Conservation (phyloP, 2,888 invertebrate species). For the Zelleria hepariella region DNA sequence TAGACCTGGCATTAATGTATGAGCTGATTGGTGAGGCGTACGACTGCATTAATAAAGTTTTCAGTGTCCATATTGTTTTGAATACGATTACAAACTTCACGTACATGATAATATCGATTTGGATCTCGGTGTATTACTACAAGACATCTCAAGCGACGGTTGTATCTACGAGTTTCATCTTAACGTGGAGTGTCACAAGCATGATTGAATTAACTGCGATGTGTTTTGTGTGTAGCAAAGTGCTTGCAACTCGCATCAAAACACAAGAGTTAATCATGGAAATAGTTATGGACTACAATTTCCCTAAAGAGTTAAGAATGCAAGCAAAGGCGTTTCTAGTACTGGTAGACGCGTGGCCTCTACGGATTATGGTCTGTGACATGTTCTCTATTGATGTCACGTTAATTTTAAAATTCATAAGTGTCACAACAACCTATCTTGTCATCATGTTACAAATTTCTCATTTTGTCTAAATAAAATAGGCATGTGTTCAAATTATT, state of each 20-base stretch:
- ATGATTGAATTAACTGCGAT: not conserved
- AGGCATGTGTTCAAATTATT: no score
- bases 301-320: not conserved
- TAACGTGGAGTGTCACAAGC: not conserved
- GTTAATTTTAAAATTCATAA: slow-evolving; percentile 8
- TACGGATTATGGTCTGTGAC: slow-evolving; percentile 5
- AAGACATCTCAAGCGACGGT: not conserved
- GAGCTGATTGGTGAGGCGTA: not conserved
- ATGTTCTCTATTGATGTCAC: slow-evolving; percentile 8
- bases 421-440: slow-evolving; percentile 2
- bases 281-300: not conserved
- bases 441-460: slow-evolving; percentile 2
- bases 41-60: not conserved
- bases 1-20: not conserved
- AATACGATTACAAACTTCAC: not conserved
- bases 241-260: not conserved
- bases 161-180: not conserved
- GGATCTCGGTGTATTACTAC: no score
- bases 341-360: slow-evolving; percentile 7
- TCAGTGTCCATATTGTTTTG: not conserved
- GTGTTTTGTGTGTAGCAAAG: not conserved
- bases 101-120: not conserved
- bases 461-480: not conserved
- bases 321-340: slow-evolving; percentile 9
- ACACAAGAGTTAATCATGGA: not conserved